Conservation (phyloP, 2,888 invertebrate species). For the Chorisops tibialis region DNA sequence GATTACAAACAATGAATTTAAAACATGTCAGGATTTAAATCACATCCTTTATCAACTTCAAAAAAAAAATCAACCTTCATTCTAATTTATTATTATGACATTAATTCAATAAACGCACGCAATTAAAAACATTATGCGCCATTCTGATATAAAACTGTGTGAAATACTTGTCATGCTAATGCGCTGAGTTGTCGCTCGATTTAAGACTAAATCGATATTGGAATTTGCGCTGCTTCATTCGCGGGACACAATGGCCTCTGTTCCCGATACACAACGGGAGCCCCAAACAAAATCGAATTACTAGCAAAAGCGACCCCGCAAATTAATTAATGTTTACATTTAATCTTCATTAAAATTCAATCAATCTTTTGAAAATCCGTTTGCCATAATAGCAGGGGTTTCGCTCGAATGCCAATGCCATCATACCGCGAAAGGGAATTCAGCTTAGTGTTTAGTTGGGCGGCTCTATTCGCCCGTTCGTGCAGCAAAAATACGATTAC, state of each 20-base stretch:
- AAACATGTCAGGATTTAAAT: no score
- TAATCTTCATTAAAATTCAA: conserved; percentile 30
- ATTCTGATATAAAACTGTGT: no score
- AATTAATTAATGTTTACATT: conserved; percentile 33
- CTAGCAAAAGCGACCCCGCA: conserved; percentile 28
- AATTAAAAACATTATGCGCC: no score
- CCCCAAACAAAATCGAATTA: conserved; percentile 28
- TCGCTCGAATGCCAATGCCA: background rate
- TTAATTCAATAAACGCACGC: no score
- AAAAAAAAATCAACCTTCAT: no score
- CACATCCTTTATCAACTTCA: no score
- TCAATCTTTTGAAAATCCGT: conserved; percentile 29
- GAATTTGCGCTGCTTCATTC: background rate
- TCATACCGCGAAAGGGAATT: background rate
- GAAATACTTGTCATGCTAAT: no score
- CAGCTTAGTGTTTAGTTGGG: background rate
- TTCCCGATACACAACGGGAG: background rate
- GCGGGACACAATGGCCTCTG: background rate
- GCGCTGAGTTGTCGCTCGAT: no score
- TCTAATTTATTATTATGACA: no score
- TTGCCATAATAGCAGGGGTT: background rate
- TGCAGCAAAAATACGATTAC: conserved; percentile 5
- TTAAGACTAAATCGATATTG: background rate
- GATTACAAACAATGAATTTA: no score
- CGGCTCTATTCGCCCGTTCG: background rate